A percentile compares a stretch with the other conserved stretches of the same genome.
phyloP scores from a whole-genome alignment of 2,113 vertebrate genomes.

The Stomatorhinus ivindoensis region DNA sequence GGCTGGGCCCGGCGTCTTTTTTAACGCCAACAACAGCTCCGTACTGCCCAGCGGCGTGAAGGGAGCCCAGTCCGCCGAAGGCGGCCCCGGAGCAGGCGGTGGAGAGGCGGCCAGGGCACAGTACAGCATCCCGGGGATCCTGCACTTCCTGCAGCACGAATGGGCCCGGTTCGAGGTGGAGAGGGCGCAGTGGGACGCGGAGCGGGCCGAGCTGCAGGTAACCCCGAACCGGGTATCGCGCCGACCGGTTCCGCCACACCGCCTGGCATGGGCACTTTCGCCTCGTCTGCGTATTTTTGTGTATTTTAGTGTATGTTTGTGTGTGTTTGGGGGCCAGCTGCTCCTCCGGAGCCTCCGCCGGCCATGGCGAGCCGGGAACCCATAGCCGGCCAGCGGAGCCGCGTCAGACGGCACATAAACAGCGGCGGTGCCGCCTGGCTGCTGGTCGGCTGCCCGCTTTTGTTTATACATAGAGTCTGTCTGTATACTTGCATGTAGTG shows the following conservation, averaged over 20 bases:
- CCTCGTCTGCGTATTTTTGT: not conserved
- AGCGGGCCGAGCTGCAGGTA: constrained; percentile 93
- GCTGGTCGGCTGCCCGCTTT: not conserved
- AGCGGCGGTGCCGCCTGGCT: not conserved
- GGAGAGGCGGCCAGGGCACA: constrained; percentile 76
- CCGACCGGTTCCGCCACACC: not conserved
- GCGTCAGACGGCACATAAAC: not conserved
- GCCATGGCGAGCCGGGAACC: not conserved
- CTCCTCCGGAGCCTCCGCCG: not conserved
- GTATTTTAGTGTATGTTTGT: not conserved
- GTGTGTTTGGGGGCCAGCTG: not conserved
- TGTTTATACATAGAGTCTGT: not conserved
- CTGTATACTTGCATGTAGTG: not conserved
- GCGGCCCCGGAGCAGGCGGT: constrained; percentile 54
- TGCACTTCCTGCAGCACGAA: constrained; percentile 98
- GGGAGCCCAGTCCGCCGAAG: constrained; percentile 62
- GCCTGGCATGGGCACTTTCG: not conserved
- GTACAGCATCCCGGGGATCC: constrained; percentile 92
- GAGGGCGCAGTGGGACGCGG: constrained; percentile 92
- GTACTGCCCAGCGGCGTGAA: constrained; percentile 64
- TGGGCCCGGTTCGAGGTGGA: constrained; percentile 98
- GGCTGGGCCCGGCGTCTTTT: constrained; percentile 86
- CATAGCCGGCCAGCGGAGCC: not conserved
- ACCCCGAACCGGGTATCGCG: not conserved
- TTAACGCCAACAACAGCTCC: constrained; percentile 79